A percentile compares a stretch with the other conserved stretches of the same genome.
These are phyloP conservation scores for Delichon dasypus DNA, from an alignment of 2,797 vertebrate genomes.

Conservation along the genomic window DNA sequence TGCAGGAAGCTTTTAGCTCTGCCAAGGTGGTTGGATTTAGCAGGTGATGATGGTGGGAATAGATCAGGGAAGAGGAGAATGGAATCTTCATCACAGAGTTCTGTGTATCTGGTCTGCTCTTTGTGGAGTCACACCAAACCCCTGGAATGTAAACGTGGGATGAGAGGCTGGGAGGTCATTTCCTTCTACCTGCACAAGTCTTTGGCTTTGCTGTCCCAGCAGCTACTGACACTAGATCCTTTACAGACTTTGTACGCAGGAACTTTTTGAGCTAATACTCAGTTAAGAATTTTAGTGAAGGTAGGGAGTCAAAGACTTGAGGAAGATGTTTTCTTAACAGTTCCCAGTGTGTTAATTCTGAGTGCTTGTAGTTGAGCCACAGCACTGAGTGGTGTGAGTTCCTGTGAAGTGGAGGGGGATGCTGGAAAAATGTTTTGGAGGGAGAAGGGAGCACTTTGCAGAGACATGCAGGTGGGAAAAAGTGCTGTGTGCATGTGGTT, in stretches of 20 bases:
- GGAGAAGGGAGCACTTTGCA: background rate
- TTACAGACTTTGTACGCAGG: background rate
- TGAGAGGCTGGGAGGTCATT: background rate
- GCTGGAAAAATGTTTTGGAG: background rate
- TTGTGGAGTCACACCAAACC: background rate
- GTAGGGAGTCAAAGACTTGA: background rate
- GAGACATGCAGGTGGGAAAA: background rate
- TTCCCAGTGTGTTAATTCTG: background rate
- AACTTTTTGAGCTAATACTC: background rate
- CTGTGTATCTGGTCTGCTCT: background rate
- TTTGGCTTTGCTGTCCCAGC: background rate
- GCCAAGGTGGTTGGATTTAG: background rate
- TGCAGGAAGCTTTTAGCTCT: background rate
- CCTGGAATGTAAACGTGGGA: background rate
- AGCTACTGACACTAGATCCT: background rate
- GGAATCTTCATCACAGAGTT: background rate
- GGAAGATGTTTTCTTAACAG: background rate
- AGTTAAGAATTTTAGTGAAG: background rate
- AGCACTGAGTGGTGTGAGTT: fast-evolving
- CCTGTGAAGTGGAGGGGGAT: background rate
- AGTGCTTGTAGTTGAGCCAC: background rate
- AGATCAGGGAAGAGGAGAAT: background rate
- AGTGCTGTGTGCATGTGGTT: background rate
- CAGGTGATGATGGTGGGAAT: background rate
- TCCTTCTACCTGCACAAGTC: background rate